Conservation (phyloP, 2,797 vertebrate genomes). For the Diceros bicornis region DNA sequence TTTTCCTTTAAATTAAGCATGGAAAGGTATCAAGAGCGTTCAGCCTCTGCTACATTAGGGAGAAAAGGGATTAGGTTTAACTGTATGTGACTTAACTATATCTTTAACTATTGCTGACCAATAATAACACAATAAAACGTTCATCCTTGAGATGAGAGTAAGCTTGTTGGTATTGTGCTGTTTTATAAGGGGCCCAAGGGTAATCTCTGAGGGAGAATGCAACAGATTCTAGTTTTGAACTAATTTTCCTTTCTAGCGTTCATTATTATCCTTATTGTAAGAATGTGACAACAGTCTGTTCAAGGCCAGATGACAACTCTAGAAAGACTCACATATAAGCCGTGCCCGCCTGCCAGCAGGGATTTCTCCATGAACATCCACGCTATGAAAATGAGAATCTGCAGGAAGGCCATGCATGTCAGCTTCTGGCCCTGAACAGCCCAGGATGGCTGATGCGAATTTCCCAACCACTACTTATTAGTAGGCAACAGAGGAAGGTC, state of each 20-base stretch:
- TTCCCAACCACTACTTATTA: background rate
- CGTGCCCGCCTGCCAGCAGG: background rate
- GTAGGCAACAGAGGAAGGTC: background rate
- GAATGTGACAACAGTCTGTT: background rate
- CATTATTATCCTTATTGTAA: background rate
- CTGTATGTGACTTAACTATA: background rate
- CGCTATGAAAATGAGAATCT: background rate
- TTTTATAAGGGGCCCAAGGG: background rate
- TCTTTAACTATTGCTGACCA: background rate
- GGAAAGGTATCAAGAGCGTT: background rate
- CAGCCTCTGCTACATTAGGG: background rate
- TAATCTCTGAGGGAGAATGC: background rate
- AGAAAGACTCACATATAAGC: background rate
- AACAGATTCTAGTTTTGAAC: background rate
- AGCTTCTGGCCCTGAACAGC: background rate
- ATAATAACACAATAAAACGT: background rate
- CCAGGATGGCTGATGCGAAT: background rate
- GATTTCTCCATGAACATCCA: background rate
- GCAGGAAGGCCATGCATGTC: background rate
- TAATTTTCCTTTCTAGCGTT: background rate
- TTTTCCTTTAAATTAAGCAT: background rate
- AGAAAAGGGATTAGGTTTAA: background rate
- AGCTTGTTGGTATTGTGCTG: background rate
- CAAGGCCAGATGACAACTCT: background rate
- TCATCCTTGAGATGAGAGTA: background rate